Evolutionary conservation across 1,140 invertebrate genomes (phyloP), one percentile per base, ranked within the genome.

Genomic region (Drosophila biarmipes): DNA sequence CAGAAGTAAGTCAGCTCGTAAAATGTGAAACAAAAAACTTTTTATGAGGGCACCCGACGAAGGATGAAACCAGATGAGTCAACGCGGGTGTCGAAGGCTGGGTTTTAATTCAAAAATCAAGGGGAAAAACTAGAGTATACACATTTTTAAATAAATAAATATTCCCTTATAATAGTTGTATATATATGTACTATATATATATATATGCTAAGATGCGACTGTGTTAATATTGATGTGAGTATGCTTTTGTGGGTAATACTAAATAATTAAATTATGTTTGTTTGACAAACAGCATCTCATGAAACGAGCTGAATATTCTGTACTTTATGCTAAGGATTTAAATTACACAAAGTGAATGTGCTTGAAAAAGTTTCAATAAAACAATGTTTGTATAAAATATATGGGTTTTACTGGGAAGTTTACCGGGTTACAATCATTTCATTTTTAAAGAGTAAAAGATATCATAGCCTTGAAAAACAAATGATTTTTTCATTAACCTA

Each of bases 351-450:
- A 72, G 57, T 80, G 61, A 76, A 73, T 84, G 76, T 85, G 76
- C 80, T 84, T 85, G 27, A 58, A 51, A 75, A 42, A 63, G 71
- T 49, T 54, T 85, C 42, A 85, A 76, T 72, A 72, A 79, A 79
- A 37, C 31, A 34, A 37, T 2, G 54, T 46, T 73, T 78, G 31
- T 43, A 67, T 19, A 8, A 61, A 46, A 53, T 27, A 37, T 37
- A 14, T 49, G 15, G 12, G 14, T 6, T 62, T 6, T 62, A 34
- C 6, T 27, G 17, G 12, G 2, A 27, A n/a, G 14, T 7, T 2
- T 11, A 4, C 19, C 7, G 7, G 7, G 0, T 12, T 6, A 6
- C 10, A 19, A 1, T 24, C 0, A 24, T 24, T 24, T n/a, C n/a
- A n/a, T n/a, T n/a, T n/a, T n/a, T n/a, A n/a, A n/a, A n/a, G n/a